Base-by-base conservation (phyloP, 2,888 invertebrate genomes). In the Habroteleia sp. region DNA sequence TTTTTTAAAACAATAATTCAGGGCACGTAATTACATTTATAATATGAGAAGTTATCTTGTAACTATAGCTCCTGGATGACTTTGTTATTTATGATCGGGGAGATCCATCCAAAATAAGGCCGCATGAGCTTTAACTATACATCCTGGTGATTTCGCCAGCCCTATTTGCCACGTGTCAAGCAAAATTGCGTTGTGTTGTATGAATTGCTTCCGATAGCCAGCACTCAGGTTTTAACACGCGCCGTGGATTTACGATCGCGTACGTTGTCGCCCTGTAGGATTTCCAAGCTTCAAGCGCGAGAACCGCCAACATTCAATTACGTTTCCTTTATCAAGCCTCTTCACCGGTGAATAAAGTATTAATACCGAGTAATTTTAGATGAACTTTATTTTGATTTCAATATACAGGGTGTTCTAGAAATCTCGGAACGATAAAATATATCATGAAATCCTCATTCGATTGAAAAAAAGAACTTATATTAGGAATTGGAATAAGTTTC, bases 161-260 rank as follows among this genome's bases (percentile, higher is more conserved):
- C 77, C 80, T 63, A 60, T 72, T 73, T 46, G 82, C 80, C 82
- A 84, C 84, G 83, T 82, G 82, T 68, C 80, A 60, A 60, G 68
- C 46, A 41, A 72, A 42, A 16, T 63, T 62, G 39, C 66, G 56
- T 8, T 46, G 29, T 69, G 65, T 80, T 82, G 76, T 79, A 80
- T 84, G 83, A 84, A 85, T 84, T 81, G 80, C 80, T 84, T 84
- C 84, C 83, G 82, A 82, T 83, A 81, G 74, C 68, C 77, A 73
- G 63, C 65, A 50, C 56, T 31, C 29, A 8, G 77, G 72, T 46
- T 76, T 68, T 74, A 79, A 77, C 81, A 81, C 80, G 80, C 80
- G 79, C 71, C 77, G 77, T 72, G 77, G 77, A 82, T 83, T 82
- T 82, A 82, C 79, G 81, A 77, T 76, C 73, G 60, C 73, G 74